Conservation (phyloP, 2,113 vertebrate species). For the Trematomus loennbergii region DNA sequence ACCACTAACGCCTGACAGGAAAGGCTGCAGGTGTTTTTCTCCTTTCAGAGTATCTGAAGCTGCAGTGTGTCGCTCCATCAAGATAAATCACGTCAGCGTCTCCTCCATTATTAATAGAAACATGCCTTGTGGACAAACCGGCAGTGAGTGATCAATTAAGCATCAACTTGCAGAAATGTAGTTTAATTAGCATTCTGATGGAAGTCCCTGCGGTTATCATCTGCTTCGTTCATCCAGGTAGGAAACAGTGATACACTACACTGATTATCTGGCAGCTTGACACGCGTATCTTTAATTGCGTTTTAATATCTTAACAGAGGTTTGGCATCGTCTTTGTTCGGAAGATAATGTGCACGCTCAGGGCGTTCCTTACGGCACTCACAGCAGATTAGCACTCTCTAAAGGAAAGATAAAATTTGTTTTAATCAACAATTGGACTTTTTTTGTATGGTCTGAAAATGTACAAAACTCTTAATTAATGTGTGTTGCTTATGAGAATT, state of each 20-base stretch:
- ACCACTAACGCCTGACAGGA: conserved; percentile 35
- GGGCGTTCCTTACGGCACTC: not conserved
- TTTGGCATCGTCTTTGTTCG: not conserved
- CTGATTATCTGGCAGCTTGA: not conserved
- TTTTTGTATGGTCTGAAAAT: not conserved
- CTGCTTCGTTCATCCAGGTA: not conserved
- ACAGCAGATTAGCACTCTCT: not conserved
- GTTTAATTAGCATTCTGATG: conserved; percentile 11
- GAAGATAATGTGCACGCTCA: not conserved
- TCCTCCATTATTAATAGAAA: conserved; percentile 22
- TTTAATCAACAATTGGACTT: not conserved
- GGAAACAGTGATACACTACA: not conserved
- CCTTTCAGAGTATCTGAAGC: conserved; percentile 1
- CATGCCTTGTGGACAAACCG: conserved; percentile 24
- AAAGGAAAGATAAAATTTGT: not conserved
- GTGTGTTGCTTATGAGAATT: too few species aligned
- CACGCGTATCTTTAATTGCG: not conserved
- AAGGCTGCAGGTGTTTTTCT: conserved; percentile 20
- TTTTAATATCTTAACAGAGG: conserved; percentile 1
- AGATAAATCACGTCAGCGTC: conserved; percentile 43
- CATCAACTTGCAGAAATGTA: conserved; percentile 12
- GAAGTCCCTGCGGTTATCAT: not conserved
- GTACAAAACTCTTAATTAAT: not conserved
- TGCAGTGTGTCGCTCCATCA: conserved; percentile 31
- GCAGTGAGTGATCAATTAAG: conserved; percentile 57